Evolutionary conservation across 2,888 invertebrate species (phyloP), one percentile per base, ranked within the genome.

Genomic region (Plagiodera versicolora): DNA sequence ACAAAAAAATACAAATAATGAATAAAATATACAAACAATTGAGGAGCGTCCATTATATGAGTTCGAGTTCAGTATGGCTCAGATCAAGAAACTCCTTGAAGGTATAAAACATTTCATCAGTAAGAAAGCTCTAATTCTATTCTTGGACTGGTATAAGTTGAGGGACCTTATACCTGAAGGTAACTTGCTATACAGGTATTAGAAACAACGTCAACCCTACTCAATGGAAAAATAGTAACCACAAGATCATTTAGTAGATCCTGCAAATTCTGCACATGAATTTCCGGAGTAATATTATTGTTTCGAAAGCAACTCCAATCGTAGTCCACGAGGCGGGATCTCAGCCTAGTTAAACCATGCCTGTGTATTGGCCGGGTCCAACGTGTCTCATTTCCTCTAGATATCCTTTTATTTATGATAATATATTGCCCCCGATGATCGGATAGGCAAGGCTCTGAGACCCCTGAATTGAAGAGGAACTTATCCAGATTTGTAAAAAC

Each of bases 281-380:
- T 1, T 17, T 46, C 46, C 2, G 16, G 10, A 14, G 46, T 14
- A 10, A 46, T 46, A 46, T 14, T 46, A 14, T 46, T 14, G 17
- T 46, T 14, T 14, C 6, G 14, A 14, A 46, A 46, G 46, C 11
- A 46, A 16, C 46, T 32, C 39, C 39, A 32, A 53, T 46, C 6
- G 16, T n/a, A 46, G 46, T 46, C 46, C 46, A 46, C 14, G 16
- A 46, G 46, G 46, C 18, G 46, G 46, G 11, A 46, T 46, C 46
- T 46, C 46, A 14, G 16, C 46, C 46, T 46, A 46, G 46, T 46
- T 16, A 46, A 46, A 46, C 46, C 46, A 17, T 46, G 46, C 16
- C 46, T 46, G 46, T 46, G 46, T 46, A 46, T 10, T 46, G 46
- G 46, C 11, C 46, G 46, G 46, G 46, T 46, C 46, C 46, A 46